Evolutionary conservation across 1,140 invertebrate species (phyloP).

Genomic region (Lordiphosa mommai): DNA sequence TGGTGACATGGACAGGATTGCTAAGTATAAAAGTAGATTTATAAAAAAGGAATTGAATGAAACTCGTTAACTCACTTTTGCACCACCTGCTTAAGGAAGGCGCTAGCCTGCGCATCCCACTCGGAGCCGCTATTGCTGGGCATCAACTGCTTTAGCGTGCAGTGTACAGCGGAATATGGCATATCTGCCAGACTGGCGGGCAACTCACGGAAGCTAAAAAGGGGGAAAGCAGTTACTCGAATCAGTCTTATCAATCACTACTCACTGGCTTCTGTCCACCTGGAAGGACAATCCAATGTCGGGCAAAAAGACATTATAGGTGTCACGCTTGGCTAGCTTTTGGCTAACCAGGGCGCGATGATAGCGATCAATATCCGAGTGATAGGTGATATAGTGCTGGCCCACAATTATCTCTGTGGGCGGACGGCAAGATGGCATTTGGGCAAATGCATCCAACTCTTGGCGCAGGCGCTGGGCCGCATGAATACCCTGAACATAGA

Average conservation of each 20-base stretch:
- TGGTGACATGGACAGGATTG: slow-evolving; percentile 16
- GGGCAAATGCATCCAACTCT: slow-evolving; percentile 5
- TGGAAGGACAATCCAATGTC: slow-evolving; percentile 21
- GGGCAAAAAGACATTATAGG: slow-evolving; percentile 42
- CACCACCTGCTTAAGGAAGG: slow-evolving; percentile 44
- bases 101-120: slow-evolving; percentile 42
- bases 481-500: slow-evolving; percentile 37
- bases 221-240: not conserved
- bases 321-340: slow-evolving; percentile 14
- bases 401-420: slow-evolving; percentile 29
- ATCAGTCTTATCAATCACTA: not conserved
- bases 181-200: slow-evolving; percentile 14
- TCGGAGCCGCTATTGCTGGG: slow-evolving; percentile 13
- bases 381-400: slow-evolving; percentile 22
- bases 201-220: slow-evolving; percentile 44
- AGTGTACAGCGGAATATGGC: slow-evolving; percentile 51
- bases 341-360: slow-evolving; percentile 35
- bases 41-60: not conserved
- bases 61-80: slow-evolving; percentile 28
- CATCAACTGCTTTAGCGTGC: slow-evolving; percentile 46
- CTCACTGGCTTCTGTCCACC: slow-evolving; percentile 26
- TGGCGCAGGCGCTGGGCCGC: slow-evolving; percentile 7
- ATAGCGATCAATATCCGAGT: slow-evolving; percentile 12
- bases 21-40: slow-evolving; percentile 4
- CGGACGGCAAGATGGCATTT: not conserved